phyloP scores from a whole-genome alignment of 1,140 invertebrate species.

The Aphelenchoides besseyi region DNA sequence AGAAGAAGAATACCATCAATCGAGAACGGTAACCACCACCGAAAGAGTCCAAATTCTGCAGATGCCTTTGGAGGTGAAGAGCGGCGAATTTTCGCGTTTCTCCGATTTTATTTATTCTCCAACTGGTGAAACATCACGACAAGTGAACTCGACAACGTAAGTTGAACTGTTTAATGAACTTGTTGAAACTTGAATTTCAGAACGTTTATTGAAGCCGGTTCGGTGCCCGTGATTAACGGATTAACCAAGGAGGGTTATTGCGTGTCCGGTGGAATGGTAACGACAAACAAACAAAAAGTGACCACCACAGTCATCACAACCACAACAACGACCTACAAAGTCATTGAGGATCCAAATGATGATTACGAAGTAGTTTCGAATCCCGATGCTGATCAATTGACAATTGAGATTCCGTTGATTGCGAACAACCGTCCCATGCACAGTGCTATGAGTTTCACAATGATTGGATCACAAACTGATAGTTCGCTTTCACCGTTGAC shows the following conservation, averaged over 20 bases:
- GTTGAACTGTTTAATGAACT: no score
- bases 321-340: conserved; percentile 47
- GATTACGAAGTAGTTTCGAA: conserved; percentile 33
- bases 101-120: conserved; percentile 24
- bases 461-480: conserved; percentile 27
- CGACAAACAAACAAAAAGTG: conserved; percentile 26
- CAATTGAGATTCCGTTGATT: conserved; percentile 25
- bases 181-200: neutral
- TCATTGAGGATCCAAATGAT: conserved; percentile 35
- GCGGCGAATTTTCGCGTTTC: conserved; percentile 24
- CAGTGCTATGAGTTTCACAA: conserved; percentile 12
- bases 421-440: conserved; percentile 1
- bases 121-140: conserved; percentile 26
- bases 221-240: conserved; percentile 26
- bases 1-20: conserved; percentile 25
- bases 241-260: conserved; percentile 19
- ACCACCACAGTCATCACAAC: conserved; percentile 44
- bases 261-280: conserved; percentile 3
- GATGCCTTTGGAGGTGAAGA: conserved; percentile 34
- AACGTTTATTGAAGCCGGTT: conserved; percentile 43
- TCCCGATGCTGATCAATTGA: conserved; percentile 4
- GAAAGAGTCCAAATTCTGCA: conserved; percentile 42
- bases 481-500: conserved; percentile 30
- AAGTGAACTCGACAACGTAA: conserved; percentile 18
- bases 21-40: conserved; percentile 36